These are phyloP conservation scores for Leptinotarsa haldemani DNA, from an alignment of 2,888 invertebrate species.

Conservation along the genomic window DNA sequence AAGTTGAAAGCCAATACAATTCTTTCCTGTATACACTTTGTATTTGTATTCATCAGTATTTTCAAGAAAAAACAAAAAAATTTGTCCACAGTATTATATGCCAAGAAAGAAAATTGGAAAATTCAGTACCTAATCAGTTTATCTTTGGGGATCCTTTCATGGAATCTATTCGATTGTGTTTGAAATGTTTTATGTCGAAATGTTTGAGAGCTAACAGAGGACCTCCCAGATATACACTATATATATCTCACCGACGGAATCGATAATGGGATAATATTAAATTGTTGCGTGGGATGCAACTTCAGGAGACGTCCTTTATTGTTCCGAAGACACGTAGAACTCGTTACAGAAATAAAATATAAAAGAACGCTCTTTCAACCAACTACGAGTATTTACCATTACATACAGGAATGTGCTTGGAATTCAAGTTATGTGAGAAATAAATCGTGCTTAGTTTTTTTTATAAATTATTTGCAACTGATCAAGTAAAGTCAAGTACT, in stretches of 20 bases:
- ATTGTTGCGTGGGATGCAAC: conserved; percentile 5
- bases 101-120: no score
- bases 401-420: neutral
- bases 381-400: neutral
- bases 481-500: no score
- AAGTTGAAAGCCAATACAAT: no score
- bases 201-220: neutral
- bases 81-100: no score
- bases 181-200: neutral
- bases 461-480: no score
- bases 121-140: no score
- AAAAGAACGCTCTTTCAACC: neutral
- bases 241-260: neutral
- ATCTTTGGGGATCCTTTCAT: neutral
- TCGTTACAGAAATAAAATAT: neutral
- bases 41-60: no score
- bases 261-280: neutral
- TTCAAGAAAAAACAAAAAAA: no score
- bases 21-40: no score
- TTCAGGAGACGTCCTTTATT: neutral
- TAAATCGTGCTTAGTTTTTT: no score
- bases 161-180: conserved; percentile 2
- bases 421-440: neutral
- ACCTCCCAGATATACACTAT: neutral
- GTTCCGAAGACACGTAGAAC: neutral